Percentiles rank a stretch among this genome's conserved stretches.
Conservation (phyloP, 2,888 invertebrate genomes). For the Eurytoma californica region DNA sequence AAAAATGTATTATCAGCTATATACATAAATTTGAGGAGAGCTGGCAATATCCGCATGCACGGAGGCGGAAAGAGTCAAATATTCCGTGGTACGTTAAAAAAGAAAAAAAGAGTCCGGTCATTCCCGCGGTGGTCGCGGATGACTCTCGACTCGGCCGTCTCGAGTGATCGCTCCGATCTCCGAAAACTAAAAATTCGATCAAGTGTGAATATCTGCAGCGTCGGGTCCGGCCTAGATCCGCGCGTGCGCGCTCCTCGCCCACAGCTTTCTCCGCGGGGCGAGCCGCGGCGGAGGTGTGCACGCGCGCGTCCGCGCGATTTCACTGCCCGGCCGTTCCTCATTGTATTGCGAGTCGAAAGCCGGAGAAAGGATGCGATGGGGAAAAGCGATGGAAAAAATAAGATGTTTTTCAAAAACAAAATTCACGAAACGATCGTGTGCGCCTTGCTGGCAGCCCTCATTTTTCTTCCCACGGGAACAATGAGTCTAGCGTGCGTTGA, state of each 20-base stretch:
- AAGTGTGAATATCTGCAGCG: constrained; percentile 37
- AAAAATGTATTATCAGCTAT: no score
- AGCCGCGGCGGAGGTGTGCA: neutral
- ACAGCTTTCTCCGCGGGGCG: constrained; percentile 31
- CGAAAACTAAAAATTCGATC: constrained; percentile 47
- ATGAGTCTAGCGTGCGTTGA: no score
- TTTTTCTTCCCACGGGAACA: no score
- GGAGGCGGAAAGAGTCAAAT: no score
- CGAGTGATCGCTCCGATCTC: constrained; percentile 31
- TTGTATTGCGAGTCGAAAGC: neutral
- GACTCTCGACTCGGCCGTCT: neutral
- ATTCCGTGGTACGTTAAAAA: no score
- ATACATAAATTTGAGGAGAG: no score
- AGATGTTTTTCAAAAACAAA: no score
- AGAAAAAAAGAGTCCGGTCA: no score
- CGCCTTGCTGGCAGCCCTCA: no score
- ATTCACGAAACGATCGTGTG: no score
- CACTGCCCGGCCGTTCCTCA: neutral
- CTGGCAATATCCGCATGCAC: no score
- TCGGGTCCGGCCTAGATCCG: constrained; percentile 21
- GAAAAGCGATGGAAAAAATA: no score
- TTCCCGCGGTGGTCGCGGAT: neutral
- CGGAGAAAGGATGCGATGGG: neutral
- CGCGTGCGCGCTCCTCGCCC: neutral
- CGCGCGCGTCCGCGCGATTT: neutral